Conservation (phyloP, 2,797 vertebrate genomes). For the Loris lydekkerianus region DNA sequence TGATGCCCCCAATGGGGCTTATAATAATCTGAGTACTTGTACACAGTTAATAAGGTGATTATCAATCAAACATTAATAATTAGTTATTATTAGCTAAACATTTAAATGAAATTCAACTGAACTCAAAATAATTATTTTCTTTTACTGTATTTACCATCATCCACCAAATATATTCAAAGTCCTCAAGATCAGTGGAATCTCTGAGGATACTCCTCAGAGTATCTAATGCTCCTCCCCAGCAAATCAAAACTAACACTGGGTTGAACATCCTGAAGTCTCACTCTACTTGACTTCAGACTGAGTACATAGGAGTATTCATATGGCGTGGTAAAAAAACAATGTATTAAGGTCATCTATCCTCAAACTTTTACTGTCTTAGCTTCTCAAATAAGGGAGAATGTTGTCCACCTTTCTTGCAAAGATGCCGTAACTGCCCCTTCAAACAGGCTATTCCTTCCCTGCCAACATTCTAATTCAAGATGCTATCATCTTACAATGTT, state of each 20-base stretch:
- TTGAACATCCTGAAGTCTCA: background rate
- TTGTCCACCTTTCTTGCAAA: background rate
- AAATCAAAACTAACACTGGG: constrained; percentile 17
- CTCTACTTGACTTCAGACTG: background rate
- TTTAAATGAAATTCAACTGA: background rate
- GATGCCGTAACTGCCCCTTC: background rate
- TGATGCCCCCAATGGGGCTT: background rate
- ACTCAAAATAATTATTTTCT: constrained; percentile 30
- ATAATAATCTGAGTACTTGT: background rate
- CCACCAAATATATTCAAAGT: background rate
- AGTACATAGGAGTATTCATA: background rate
- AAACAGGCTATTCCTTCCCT: background rate
- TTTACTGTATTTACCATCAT: constrained; percentile 38
- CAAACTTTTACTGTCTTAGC: background rate
- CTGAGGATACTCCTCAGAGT: background rate
- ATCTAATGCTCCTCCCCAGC: background rate
- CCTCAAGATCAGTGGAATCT: background rate
- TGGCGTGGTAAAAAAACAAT: background rate
- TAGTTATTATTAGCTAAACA: background rate
- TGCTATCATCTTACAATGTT: background rate
- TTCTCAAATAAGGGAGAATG: background rate
- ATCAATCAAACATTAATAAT: constrained; percentile 34
- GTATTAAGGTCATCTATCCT: background rate
- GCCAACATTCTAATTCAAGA: background rate
- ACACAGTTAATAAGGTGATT: background rate